Base-by-base conservation (phyloP, 2,797 vertebrate species). In the Xiphorhynchus erythropygius region DNA sequence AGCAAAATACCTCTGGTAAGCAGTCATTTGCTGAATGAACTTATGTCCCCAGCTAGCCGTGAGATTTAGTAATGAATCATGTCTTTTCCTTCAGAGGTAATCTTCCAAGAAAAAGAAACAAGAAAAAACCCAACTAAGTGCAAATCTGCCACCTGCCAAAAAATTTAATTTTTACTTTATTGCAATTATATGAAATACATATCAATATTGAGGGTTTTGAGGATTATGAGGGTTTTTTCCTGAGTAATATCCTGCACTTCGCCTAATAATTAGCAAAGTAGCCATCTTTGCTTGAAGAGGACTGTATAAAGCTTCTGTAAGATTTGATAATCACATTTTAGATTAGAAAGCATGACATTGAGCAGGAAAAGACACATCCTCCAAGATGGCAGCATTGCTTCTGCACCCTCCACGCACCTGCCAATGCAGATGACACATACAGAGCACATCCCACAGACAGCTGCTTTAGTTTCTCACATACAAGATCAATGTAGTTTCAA, bases 81-180 rank as follows among this genome's bases (percentile, higher is more conserved):
- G 11, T 8, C 18, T 59, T 30, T 75, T 56, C 28, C 27, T 71
- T 70, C n/a, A 55, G 32, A 28, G 4, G 12, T 42, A 18, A 39
- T 23, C 25, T 78, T 96, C 44, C 60, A 82, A 76, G 32, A 46
- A 87, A 80, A 94, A 49, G 3, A 71, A 89, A 56, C 7, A 89
- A 52, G n/a, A 37, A 73, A 64, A 90, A 84, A 37, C 7, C 10
- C 1, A 9, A 22, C 11, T 50, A 81, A 82, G 15, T 5, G 39
- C 37, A 71, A 41, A 76, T 59, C 22, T 90, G n/a, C n/a, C 32
- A 67, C 7, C 12, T 49, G 24, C 11, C 5, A 74, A 56, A 18
- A 28, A 78, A 67, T 8, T 70, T 44, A 21, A 27, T 70, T 77
- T 69, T 60, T 73, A 63, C 9, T 60, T 90, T 10, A 42, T 13